A percentile compares a stretch with the other conserved stretches of the same genome.
Conservation (phyloP, 2,113 vertebrate species). For the Tragulus kanchil region DNA sequence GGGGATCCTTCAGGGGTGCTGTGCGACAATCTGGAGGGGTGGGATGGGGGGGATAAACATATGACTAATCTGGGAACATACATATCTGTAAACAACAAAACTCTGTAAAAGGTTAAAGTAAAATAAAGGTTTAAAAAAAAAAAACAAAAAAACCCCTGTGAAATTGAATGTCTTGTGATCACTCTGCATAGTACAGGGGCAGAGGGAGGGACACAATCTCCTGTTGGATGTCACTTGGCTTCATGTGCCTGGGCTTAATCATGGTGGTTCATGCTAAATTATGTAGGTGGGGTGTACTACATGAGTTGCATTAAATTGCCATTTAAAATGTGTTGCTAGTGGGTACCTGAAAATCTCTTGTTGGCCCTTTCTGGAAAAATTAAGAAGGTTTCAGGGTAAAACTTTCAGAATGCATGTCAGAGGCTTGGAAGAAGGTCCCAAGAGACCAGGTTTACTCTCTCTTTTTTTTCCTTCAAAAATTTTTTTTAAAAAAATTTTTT, state of each 20-base stretch:
- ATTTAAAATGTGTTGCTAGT: constrained; percentile 2
- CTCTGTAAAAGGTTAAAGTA: too few species aligned
- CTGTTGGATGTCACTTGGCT: not conserved
- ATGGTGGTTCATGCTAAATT: not conserved
- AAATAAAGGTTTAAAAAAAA: too few species aligned
- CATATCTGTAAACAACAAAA: too few species aligned
- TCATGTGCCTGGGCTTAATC: not conserved
- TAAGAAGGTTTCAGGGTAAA: constrained; percentile 48
- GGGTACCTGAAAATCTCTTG: not conserved
- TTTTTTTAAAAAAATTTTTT: too few species aligned
- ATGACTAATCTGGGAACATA: too few species aligned
- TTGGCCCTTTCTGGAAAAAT: not conserved
- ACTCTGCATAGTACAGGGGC: not conserved
- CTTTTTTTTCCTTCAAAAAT: too few species aligned
- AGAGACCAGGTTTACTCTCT: too few species aligned
- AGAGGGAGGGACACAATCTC: not conserved
- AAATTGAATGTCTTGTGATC: not conserved
- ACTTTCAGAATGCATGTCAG: not conserved
- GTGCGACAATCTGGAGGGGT: too few species aligned
- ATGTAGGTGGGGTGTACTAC: not conserved
- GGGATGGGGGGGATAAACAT: too few species aligned
- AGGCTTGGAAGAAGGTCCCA: not conserved
- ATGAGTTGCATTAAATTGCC: not conserved
- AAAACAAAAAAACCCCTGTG: not conserved
- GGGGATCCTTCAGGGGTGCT: too few species aligned